phyloP scores from a whole-genome alignment of 2,113 vertebrate genomes.

The Atherinomorus stipes region DNA sequence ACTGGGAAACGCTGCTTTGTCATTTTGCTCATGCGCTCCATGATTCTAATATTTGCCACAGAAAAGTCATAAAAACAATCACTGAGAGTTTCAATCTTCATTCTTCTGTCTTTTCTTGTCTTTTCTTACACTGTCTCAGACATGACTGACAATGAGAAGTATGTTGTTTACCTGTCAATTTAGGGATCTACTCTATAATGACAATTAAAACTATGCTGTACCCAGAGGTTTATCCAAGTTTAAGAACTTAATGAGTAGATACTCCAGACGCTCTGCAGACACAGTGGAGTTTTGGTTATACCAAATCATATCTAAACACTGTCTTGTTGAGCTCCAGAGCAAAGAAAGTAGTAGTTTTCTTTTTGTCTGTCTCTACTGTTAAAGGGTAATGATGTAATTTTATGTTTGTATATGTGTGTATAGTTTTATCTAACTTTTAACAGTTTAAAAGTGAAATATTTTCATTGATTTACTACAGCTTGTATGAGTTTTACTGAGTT shows the following conservation, averaged over 20 bases:
- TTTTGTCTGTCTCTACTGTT: conserved; percentile 51
- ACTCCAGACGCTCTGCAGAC: conserved; percentile 55
- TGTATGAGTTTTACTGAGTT: conserved; percentile 35
- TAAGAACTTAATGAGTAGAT: conserved; percentile 72
- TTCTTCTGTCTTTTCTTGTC: background rate
- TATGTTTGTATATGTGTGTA: background rate
- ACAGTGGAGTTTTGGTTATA: conserved; percentile 61
- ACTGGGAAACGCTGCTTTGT: conserved; percentile 50
- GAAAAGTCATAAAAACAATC: conserved; percentile 22
- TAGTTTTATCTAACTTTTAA: background rate
- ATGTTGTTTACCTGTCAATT: conserved; percentile 70
- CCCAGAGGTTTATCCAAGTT: conserved; percentile 54
- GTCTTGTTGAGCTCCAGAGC: conserved; percentile 33
- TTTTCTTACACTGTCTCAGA: background rate
- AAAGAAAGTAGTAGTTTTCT: conserved; percentile 46
- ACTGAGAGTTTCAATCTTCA: conserved; percentile 14
- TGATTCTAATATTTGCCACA: conserved; percentile 23
- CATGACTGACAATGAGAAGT: conserved; percentile 35
- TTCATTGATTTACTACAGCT: conserved; percentile 36
- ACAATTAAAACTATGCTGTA: conserved; percentile 51
- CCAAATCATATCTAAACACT: conserved; percentile 60
- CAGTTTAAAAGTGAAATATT: background rate
- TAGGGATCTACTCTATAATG: conserved; percentile 43
- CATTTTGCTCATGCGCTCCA: conserved; percentile 24
- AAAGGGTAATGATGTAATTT: conserved; percentile 23